Percentiles rank a stretch among this genome's conserved stretches.
phyloP scores from a whole-genome alignment of 1,140 invertebrate genomes.

The Whitmania pigra region DNA sequence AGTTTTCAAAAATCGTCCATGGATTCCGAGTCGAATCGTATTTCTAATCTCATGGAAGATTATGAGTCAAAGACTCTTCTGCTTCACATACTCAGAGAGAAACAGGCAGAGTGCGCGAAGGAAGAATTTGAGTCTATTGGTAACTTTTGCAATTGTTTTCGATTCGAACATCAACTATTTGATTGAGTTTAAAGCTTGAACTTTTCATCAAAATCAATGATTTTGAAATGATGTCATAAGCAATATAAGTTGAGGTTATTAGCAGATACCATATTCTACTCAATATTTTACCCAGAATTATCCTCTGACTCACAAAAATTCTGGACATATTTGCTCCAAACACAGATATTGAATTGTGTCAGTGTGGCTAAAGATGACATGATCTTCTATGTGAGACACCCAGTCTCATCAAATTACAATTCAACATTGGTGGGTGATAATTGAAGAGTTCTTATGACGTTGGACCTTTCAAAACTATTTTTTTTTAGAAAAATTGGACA shows the following conservation, averaged over 20 bases:
- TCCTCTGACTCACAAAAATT: neutral
- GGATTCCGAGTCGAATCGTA: neutral
- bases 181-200: too few relatives aligned
- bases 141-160: too few relatives aligned
- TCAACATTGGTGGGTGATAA: constrained; percentile 57
- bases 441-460: too few relatives aligned
- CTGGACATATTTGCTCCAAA: constrained; percentile 5
- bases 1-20: neutral
- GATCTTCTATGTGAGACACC: constrained; percentile 85
- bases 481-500: too few relatives aligned
- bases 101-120: neutral
- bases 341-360: neutral
- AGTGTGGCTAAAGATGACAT: constrained; percentile 75
- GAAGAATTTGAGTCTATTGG: too few relatives aligned
- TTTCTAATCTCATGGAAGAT: neutral
- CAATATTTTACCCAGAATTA: too few relatives aligned
- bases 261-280: too few relatives aligned
- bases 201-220: too few relatives aligned
- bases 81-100: constrained; percentile 1
- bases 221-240: too few relatives aligned
- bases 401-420: constrained; percentile 65
- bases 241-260: too few relatives aligned
- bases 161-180: too few relatives aligned
- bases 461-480: too few relatives aligned
- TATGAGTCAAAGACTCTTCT: neutral